Conservation (phyloP, 2,113 vertebrate species). For the Pseudorasbora parva region DNA sequence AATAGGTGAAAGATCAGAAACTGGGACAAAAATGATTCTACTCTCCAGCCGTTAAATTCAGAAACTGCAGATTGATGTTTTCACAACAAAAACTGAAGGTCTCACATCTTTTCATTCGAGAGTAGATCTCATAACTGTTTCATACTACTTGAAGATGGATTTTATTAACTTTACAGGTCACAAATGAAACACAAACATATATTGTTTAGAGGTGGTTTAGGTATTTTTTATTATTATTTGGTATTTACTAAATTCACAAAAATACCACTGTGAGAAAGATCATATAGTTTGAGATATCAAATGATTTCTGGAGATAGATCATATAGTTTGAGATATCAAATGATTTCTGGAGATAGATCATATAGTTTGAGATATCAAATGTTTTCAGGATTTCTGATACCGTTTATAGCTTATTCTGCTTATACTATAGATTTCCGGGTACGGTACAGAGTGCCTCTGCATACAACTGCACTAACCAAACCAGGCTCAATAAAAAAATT, state of each 20-base stretch:
- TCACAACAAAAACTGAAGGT: background rate
- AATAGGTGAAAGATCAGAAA: background rate
- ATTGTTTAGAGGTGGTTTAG: background rate
- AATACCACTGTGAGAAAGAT: background rate
- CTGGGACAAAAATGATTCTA: background rate
- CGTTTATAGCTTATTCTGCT: background rate
- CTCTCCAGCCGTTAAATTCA: background rate
- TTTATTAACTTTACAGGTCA: slow-evolving; percentile 1
- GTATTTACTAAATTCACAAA: background rate
- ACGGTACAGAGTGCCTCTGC: background rate
- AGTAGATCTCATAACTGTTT: background rate
- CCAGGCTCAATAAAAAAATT: background rate
- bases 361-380: background rate
- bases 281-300: background rate
- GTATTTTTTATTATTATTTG: background rate
- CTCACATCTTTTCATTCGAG: background rate
- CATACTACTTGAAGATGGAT: background rate
- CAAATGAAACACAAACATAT: slow-evolving; percentile 1
- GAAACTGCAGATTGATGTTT: background rate
- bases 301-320: background rate
- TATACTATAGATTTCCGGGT: background rate
- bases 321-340: background rate
- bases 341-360: background rate
- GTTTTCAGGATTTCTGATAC: background rate
- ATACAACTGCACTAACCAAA: background rate